Base-by-base conservation (phyloP, 2,888 invertebrate species). In the Lobophora halterata region DNA sequence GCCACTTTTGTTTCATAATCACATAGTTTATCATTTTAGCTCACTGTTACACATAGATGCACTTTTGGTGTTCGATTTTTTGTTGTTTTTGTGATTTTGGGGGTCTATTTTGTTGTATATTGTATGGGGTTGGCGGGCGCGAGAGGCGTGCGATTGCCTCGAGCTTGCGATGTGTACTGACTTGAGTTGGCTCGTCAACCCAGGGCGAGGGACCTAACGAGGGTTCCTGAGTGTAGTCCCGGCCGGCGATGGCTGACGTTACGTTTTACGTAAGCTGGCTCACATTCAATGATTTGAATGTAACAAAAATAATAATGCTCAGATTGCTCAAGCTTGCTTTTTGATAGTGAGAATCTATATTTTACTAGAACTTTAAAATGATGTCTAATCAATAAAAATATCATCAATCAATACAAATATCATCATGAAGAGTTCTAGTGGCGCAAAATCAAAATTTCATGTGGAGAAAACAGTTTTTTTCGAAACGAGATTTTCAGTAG, bases 171-270 rank as follows among this genome's bases (percentile, higher is more conserved):
- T 62, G 63, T 67, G 65, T 59, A 86, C 85, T 83, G 69, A 67
- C 63, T 65, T 63, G 69, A 67, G 63, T 65, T 63, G 62, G 57
- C 57, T 52, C 53, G 58, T 58, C 65, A 65, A 74, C 70, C 80
- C 81, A 70, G 78, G 81, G 75, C 74, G 71, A 77, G 73, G 75
- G 74, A 69, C 61, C 53, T 33, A 80, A 74, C 74, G 71, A 77
- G 73, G 75, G 74, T 70, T 62, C 53, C 35, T 23, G 65, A 68
- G 67, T 74, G 42, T n/a, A n/a, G 69, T 71, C 79, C 79, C 79
- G 78, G 83, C 79, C 75, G 81, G 75, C 67, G 67, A 60, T 61
- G 44, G 57, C 49, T 53, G 48, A 41, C 77, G 77, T 74, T 80
- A 71, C 85, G 61, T 81, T 82, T 46, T 55, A 74, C 71, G 66